Evolutionary conservation across 2,113 vertebrate genomes (phyloP).

Genomic region (Eurystomus gularis): DNA sequence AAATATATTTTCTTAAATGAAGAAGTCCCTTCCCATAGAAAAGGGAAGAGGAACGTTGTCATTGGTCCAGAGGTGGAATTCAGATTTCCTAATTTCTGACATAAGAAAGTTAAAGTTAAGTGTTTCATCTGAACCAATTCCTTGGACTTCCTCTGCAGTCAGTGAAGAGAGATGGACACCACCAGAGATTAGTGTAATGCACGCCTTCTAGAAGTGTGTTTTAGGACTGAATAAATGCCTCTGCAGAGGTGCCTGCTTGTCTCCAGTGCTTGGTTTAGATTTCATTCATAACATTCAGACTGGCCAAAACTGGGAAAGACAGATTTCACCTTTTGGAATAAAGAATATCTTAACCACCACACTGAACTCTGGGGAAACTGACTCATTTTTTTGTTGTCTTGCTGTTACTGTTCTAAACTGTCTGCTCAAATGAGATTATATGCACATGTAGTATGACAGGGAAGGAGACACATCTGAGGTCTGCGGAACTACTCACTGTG

Average conservation of each 20-base stretch:
- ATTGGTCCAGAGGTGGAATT: not conserved
- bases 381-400: not conserved
- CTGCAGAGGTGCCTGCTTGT: not conserved
- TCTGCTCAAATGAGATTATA: not conserved
- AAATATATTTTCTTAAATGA: not conserved
- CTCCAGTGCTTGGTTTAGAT: not conserved
- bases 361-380: not conserved
- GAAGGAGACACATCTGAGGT: not conserved
- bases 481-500: constrained; percentile 50
- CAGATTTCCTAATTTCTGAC: not conserved
- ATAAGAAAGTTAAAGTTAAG: not conserved
- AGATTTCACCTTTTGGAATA: not conserved
- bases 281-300: not conserved
- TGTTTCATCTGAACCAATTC: not conserved
- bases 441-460: not conserved
- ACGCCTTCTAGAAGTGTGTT: not conserved
- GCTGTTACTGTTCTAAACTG: not conserved
- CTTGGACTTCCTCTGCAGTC: not conserved
- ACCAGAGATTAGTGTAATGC: not conserved
- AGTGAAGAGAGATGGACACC: not conserved
- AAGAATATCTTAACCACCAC: not conserved
- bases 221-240: not conserved
- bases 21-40: not conserved
- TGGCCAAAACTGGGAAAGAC: not conserved
- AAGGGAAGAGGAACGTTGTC: not conserved